Percentiles rank a stretch among this genome's conserved stretches.
These are phyloP conservation scores for Cataglyphis albicans DNA, from an alignment of 2,888 invertebrate species.

Conservation along the genomic window DNA sequence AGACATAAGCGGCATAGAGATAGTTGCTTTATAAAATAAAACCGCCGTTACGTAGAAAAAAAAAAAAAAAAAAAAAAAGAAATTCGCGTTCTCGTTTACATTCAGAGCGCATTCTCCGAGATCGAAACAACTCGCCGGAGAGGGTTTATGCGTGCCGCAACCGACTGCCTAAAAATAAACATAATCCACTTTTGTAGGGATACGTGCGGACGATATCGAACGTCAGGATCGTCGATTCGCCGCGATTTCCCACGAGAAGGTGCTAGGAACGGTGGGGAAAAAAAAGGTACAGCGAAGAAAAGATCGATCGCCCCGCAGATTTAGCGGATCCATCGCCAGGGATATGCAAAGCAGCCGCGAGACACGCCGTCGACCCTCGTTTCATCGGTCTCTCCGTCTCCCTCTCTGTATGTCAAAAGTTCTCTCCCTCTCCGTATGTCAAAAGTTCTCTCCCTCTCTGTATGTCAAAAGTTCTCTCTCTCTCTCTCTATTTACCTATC, in stretches of 20 bases:
- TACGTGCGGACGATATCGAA: conserved; percentile 59
- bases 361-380: conserved; percentile 64
- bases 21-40: conserved; percentile 23
- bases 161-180: conserved; percentile 55
- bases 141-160: conserved; percentile 40
- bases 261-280: conserved; percentile 1
- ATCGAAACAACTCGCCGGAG: conserved; percentile 51
- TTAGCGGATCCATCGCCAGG: conserved; percentile 76
- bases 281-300: conserved; percentile 50
- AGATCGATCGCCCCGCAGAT: conserved; percentile 75
- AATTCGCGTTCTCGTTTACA: conserved; percentile 32
- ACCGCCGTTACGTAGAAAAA: neutral
- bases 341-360: conserved; percentile 76
- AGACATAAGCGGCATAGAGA: neutral
- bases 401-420: conserved; percentile 26
- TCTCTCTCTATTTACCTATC: neutral
- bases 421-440: neutral
- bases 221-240: conserved; percentile 68
- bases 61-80: conserved; percentile 14
- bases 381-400: conserved; percentile 32
- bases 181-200: conserved; percentile 67
- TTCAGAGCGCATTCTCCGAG: conserved; percentile 43
- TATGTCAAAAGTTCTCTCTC: neutral
- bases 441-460: neutral
- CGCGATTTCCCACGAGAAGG: conserved; percentile 75